Evolutionary conservation across 1,140 invertebrate species (phyloP).

Genomic region (Conus ventricosus): DNA sequence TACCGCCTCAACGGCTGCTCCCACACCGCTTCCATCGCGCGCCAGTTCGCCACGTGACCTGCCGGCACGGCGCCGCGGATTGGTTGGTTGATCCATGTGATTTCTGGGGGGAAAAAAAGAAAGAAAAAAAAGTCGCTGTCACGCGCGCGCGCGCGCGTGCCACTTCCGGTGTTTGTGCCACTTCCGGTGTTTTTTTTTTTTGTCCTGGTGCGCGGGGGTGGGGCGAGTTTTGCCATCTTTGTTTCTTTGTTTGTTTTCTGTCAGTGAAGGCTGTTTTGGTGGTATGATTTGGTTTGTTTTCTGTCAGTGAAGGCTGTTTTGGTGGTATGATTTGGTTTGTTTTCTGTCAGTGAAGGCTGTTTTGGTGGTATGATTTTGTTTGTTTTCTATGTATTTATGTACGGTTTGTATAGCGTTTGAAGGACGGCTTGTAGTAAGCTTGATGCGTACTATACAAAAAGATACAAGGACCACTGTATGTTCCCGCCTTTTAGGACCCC

Average conservation of each 20-base stretch:
- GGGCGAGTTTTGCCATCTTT: background rate
- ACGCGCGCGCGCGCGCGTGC: no score
- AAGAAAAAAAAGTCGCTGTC: no score
- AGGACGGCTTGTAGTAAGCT: no score
- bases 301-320: background rate
- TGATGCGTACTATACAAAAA: no score
- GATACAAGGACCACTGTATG: no score
- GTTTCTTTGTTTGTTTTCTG: background rate
- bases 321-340: background rate
- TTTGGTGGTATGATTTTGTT: background rate
- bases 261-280: background rate
- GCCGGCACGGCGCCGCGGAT: background rate
- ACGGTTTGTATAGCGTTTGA: no score
- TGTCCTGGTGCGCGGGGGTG: background rate
- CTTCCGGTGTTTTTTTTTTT: background rate
- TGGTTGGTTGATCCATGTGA: background rate
- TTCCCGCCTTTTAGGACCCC: no score
- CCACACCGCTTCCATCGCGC: constrained; percentile 43
- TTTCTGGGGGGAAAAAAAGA: background rate
- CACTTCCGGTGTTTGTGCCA: background rate
- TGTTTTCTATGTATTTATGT: no score
- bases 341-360: background rate
- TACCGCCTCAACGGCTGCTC: constrained; percentile 25
- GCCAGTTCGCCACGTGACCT: constrained; percentile 38
- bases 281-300: background rate